Evolutionary conservation across 1,140 invertebrate genomes (phyloP), one percentile per base, ranked within the genome.

Genomic region (Drosophila repletoides): DNA sequence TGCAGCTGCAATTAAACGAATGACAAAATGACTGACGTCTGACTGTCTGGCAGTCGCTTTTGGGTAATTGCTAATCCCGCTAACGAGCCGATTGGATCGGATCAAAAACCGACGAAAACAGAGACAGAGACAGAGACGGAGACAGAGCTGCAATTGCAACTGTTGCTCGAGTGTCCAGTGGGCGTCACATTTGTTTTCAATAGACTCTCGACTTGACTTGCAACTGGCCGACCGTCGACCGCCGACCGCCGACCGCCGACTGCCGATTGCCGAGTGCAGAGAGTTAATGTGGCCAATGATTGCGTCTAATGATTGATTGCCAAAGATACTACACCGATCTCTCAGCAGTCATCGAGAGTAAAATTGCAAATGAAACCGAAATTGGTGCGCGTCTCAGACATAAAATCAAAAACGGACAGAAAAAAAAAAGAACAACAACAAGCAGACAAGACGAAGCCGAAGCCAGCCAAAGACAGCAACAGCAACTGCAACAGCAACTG

Each of bases 221-320:
- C 66, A 61, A 66, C 48, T 72, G 52, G 49, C 59, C 14, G 48
- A 26, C 34, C 28, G 48, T 2, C 40, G 15, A 24, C 17, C 12
- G 28, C 3, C 15, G 38, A 41, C 14, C 26, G 41, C 41, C 19
- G 59, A 79, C n/a, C 28, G 48, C 2, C 40, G 15, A 24, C 17
- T 21, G 28, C 3, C 15, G 38, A 41, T 7, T 43, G 41, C 41
- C 19, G 59, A 79, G 79, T 86, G 74, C 61, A 52, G 75, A 52
- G 75, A 86, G 71, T 84, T 86, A 79, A 84, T 86, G 80, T 84
- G 80, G 63, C 71, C 67, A 84, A 72, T 79, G 80, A 84, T 84
- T 84, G 75, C 75, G 80, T 84, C 71, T 65, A 80, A 86, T 86
- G 80, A 86, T 86, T 86, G 80, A 86, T 86, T 86, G 80, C 80